Base-by-base conservation (phyloP, 1,140 invertebrate species). In the Drosophila novamexicana region DNA sequence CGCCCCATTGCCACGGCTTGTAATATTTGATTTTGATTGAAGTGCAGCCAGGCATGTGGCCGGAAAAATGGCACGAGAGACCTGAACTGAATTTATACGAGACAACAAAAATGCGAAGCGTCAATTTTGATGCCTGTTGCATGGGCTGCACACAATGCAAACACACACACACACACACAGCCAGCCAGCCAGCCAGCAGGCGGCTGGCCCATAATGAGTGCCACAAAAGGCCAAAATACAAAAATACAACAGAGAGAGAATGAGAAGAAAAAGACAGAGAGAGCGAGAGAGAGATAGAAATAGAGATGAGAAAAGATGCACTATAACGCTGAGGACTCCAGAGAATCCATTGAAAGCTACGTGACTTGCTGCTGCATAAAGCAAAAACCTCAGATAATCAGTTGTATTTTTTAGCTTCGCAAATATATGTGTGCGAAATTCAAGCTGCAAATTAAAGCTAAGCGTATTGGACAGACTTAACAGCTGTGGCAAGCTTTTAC, bases 1-100 rank as follows among this genome's bases (percentile, higher is more conserved):
- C 22, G 56, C 16, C 53, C 32, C 53, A 45, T 39, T 58, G 64
- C n/a, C 56, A 69, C 54, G 52, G 50, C 57, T 49, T 76, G 82
- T 86, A 86, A 86, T 88, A 82, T 88, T 86, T 86, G 82, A 88
- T 88, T 86, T 86, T 86, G 82, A 86, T 86, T 86, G 82, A 86
- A 86, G 76, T 86, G 83, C 79, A 86, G 79, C 75, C 76, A 77
- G 83, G 79, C 82, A 79, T 76, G 73, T 66, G 62, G 73, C 45
- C 47, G 29, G 61, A 83, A 84, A 83, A 84, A 83, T 83, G 66
- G 80, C 76, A 84, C 73, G 64, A 77, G 64, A 77, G 64, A 83
- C 81, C 81, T 72, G 68, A 54, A 50, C 69, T 22, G 66, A 69
- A 75, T 75, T 57, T 57, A 53, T 57, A 70, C 66, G 37, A 74